Base-by-base conservation (phyloP, 2,888 invertebrate species). In the Aporophyla nigra region DNA sequence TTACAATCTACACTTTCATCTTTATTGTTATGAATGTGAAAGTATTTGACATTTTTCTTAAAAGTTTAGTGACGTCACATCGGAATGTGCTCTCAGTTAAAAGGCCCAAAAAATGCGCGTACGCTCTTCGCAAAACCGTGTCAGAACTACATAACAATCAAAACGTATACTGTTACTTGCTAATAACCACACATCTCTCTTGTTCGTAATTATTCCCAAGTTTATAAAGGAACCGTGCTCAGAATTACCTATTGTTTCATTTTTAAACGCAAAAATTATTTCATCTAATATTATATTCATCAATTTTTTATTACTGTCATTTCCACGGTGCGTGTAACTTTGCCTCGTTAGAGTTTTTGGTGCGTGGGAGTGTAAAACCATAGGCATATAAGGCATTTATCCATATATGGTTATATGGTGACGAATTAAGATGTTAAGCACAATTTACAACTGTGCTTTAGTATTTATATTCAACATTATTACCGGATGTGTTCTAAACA, bases 221-320 rank as follows among this genome's bases (percentile, higher is more conserved):
- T 77, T 61, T 66, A 71, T 70, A 72, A 71, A 80, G 72, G 74
- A 78, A 86, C 79, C 83, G 72, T 74, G 78, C 74, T 70, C 77
- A 70, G 79, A 92, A 93, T 90, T 84, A 83, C 83, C 90, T 86
- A 92, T 93, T 93, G 92, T 92, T 67, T 84, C 76, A 67, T 66
- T 68, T 78, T 27, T 40, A 79, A 76, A 75, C 56, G 76, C 76
- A 76, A 81, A 85, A 83, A 71, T 51, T 81, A 72, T 78, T 83
- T 80, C 74, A 61, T 72, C 33, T 67, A 71, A 78, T 71, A 76
- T 74, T 78, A 69, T 78, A 69, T 80, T 85, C 78, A 76, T 83
- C 19, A 71, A 58, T 83, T 80, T 87, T 89, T 89, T 90, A 88
- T 90, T 73, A 67, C 85, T 86, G 86, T 86, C 83, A 80, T 88